Base-by-base conservation (phyloP, 2,113 vertebrate species). In the Xerus inauris region DNA sequence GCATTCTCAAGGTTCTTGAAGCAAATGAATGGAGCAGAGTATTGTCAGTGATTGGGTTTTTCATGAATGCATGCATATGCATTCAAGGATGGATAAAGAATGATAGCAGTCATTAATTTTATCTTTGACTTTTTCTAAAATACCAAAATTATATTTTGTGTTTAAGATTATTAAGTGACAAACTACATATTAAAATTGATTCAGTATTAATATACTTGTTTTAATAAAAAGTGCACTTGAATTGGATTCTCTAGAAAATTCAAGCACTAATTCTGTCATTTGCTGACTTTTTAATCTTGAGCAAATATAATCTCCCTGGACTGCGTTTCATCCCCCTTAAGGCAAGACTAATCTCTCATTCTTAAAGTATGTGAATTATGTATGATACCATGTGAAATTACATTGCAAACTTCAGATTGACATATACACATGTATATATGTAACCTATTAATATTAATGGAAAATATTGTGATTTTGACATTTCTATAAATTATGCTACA, bases 141-240 rank as follows among this genome's bases (percentile, higher is more conserved):
- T 59, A 51, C 7, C 16, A 2, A 86, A 89, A 51, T 35, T 6
- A 40, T 62, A 4, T 24, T 89, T 89, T 85, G 5, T 49, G 5
- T 91, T 45, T 92, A 92, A 2, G 26, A 38, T 94, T 67, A 85
- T 45, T 82, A 91, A 84, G 28, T 73, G 32, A 32, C 6, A 79
- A 72, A 79, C 7, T 90, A 54, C 24, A 86, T 49, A 49, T 59
- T 71, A 54, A 49, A 77, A 82, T 87, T 11, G 42, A 65, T 88
- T 32, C 13, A 75, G 9, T 42, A 40, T 30, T 12, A 65, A 40
- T 19, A 45, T 64, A 3, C 8, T 86, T 83, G 26, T 64, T 93
- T 83, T 82, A 20, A 9, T 32, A 30, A 24, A 72, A 90, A 95
- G 30, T 12, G 24, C 3, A 40, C 28, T 85, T 38, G 32, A 86